A percentile compares a stretch with the other conserved stretches of the same genome.
phyloP scores from a whole-genome alignment of 64 coral and sea anemone species.

The Exaiptasia diaphana region DNA sequence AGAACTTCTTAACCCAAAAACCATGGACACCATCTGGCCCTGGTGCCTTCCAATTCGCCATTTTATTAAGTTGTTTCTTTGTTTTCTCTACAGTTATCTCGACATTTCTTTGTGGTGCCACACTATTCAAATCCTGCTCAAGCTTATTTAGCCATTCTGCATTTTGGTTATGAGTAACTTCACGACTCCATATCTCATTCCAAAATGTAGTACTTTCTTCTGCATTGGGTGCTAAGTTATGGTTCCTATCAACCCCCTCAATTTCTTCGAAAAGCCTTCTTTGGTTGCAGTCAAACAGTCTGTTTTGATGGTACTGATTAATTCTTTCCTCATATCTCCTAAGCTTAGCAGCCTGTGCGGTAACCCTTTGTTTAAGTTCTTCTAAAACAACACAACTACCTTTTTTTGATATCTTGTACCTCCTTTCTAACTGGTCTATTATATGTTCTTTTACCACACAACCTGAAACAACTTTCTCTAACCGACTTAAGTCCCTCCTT shows the following conservation, averaged over 20 bases:
- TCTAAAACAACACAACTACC: slow-evolving; percentile 43
- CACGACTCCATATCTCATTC: slow-evolving; percentile 23
- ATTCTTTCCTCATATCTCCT: slow-evolving; percentile 53
- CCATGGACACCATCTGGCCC: slow-evolving; percentile 49
- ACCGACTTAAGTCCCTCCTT: slow-evolving; percentile 17
- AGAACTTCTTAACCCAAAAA: slow-evolving; percentile 16
- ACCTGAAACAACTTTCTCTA: slow-evolving; percentile 5
- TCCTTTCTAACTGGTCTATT: slow-evolving; percentile 3
- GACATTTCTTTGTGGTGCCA: background rate
- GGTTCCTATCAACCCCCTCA: background rate
- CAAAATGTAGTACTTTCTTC: slow-evolving; percentile 31
- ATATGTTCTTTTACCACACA: background rate
- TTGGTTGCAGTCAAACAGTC: slow-evolving; percentile 45
- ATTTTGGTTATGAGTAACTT: slow-evolving; percentile 7
- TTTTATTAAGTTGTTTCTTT: background rate
- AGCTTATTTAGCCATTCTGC: slow-evolving; percentile 26
- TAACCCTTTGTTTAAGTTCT: slow-evolving; percentile 41
- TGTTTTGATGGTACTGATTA: slow-evolving; percentile 49
- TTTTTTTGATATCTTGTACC: slow-evolving; percentile 48
- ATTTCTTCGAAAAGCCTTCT: slow-evolving; percentile 55
- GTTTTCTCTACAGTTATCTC: background rate
- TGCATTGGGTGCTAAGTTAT: background rate
- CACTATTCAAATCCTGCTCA: background rate
- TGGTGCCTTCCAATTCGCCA: background rate
- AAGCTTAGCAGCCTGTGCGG: slow-evolving; percentile 28